Base-by-base conservation (phyloP, 2,113 vertebrate genomes). In the Pelvicachromis taeniatus region DNA sequence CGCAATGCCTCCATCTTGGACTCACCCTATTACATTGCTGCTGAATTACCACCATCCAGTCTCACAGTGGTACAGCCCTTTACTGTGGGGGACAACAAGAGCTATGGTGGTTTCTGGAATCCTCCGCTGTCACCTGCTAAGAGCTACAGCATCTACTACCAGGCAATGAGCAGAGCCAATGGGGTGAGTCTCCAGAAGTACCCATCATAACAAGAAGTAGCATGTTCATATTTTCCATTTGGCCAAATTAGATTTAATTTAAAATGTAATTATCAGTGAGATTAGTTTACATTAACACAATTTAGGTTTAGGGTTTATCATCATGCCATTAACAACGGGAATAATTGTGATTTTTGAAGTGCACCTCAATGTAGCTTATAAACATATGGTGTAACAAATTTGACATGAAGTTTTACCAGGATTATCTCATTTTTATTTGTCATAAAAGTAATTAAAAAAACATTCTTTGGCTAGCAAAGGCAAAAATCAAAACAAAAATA, bases 91-190 rank as follows among this genome's bases (percentile, higher is more conserved):
- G 98, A 99, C 96, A 99, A 99, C 95, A 98, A 97, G 94, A 99
- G 98, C 42, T 99, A 99, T 89, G 98, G 98, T 0, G 98, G 98
- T 77, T 99, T 97, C 95, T 99, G 97, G 98, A 99, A 99, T 2
- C 97, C 98, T 13, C 98, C 98, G 0, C 96, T 99, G 19, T 98
- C 98, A 4, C 98, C 98, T 0, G 91, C 97, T 91, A 99, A 99
- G 94, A 99, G 98, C 96, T 99, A 99, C 96, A 98, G 97, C 95
- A 98, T 99, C 92, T 99, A 98, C 93, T 99, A 97, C 94, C 98
- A 99, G 95, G 98, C 98, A 84, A 96, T 98, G 82, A 99, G 98
- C 96, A 97, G 97, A 95, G 97, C 98, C 87, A 98, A 98, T 21
- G 98, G 98, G 96, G 98, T 99, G 95, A 97, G 97, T 91, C 4